Evolutionary conservation across 2,797 vertebrate genomes (phyloP).

Genomic region (Rhynchonycteris naso): DNA sequence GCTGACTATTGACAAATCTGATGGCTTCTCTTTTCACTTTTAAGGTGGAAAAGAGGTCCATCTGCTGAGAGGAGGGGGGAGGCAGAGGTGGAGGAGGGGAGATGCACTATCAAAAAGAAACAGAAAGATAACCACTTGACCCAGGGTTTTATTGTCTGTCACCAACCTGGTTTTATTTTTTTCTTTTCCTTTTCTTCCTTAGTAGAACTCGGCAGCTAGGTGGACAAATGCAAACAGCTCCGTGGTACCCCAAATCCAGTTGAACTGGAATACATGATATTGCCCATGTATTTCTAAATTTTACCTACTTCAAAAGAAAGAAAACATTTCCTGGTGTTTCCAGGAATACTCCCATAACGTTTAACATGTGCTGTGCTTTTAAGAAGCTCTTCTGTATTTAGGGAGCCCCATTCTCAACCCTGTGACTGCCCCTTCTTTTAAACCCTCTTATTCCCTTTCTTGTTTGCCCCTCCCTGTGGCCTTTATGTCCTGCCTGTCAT

Average conservation of each 20-base stretch:
- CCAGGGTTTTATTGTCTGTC: background rate
- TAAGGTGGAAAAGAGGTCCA: background rate
- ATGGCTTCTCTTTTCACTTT: constrained; percentile 11
- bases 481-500: background rate
- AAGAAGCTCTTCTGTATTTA: background rate
- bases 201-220: background rate
- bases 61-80: background rate
- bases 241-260: background rate
- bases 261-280: background rate
- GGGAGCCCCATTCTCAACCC: background rate
- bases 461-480: background rate
- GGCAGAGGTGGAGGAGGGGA: background rate
- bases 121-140: background rate
- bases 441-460: background rate
- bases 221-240: background rate
- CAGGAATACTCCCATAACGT: background rate
- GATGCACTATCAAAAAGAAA: background rate
- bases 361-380: background rate
- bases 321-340: background rate
- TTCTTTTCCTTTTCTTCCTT: background rate
- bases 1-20: background rate
- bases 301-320: constrained; percentile 6
- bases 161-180: background rate
- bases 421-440: background rate
- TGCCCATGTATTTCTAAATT: background rate